phyloP scores from a whole-genome alignment of 1,140 invertebrate genomes.

The Diorhabda elongata region DNA sequence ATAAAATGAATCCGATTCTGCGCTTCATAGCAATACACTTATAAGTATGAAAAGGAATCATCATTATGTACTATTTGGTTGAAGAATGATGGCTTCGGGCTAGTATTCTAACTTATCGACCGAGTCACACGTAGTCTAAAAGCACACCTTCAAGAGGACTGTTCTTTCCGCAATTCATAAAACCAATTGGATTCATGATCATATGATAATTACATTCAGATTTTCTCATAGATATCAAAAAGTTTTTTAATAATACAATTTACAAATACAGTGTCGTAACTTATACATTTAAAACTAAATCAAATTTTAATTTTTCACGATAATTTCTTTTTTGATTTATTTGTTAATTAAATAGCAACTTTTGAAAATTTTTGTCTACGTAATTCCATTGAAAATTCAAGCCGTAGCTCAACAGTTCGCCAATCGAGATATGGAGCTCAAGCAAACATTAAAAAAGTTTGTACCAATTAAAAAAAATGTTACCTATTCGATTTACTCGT shows the following conservation, averaged over 20 bases:
- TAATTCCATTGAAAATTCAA: too few relatives aligned
- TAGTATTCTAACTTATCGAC: conserved; percentile 11
- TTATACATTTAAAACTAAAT: too few relatives aligned
- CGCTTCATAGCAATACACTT: not conserved
- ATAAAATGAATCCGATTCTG: not conserved
- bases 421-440: too few relatives aligned
- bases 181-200: conserved; percentile 15
- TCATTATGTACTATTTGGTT: conserved; percentile 6
- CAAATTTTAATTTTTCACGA: too few relatives aligned
- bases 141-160: not conserved
- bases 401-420: too few relatives aligned
- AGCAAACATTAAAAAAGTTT: too few relatives aligned
- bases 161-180: not conserved
- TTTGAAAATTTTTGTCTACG: too few relatives aligned
- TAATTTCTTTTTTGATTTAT: too few relatives aligned
- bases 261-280: too few relatives aligned
- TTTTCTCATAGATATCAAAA: conserved; percentile 6
- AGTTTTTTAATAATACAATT: not conserved
- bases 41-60: not conserved
- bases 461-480: too few relatives aligned
- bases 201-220: conserved; percentile 5
- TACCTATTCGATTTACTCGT: too few relatives aligned
- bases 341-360: too few relatives aligned
- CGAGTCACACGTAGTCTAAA: conserved; percentile 14
- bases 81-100: conserved; percentile 12